These are phyloP conservation scores for Pseudonaja textilis DNA, from an alignment of 2,113 vertebrate genomes.

Conservation along the genomic window DNA sequence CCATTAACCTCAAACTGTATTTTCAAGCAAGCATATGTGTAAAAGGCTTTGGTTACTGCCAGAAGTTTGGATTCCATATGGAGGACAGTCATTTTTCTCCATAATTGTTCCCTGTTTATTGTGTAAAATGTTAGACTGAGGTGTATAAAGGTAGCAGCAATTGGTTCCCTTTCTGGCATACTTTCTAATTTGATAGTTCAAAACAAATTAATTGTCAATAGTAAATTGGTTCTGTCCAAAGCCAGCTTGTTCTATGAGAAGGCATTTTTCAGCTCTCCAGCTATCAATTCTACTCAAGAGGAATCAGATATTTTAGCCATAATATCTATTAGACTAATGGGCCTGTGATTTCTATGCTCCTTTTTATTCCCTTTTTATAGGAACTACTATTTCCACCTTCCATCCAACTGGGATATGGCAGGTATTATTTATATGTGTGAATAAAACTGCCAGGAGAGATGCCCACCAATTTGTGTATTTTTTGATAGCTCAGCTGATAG, in stretches of 20 bases:
- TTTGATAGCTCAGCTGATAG: background rate
- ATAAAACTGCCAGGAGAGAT: background rate
- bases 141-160: background rate
- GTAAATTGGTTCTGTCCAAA: background rate
- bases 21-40: background rate
- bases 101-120: background rate
- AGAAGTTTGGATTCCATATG: background rate
- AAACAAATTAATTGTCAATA: background rate
- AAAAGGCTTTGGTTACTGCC: background rate
- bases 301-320: background rate
- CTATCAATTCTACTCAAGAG: background rate
- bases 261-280: background rate
- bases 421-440: background rate
- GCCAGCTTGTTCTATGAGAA: background rate
- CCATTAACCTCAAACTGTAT: background rate
- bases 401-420: background rate
- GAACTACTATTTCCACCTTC: background rate
- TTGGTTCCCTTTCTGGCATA: background rate
- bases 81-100: background rate
- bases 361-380: background rate
- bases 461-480: background rate
- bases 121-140: background rate
- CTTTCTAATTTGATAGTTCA: background rate
- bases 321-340: background rate
- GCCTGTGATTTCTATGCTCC: background rate